Evolutionary conservation across 2,797 vertebrate species (phyloP).

Genomic region (Adrianichthys oophorus): DNA sequence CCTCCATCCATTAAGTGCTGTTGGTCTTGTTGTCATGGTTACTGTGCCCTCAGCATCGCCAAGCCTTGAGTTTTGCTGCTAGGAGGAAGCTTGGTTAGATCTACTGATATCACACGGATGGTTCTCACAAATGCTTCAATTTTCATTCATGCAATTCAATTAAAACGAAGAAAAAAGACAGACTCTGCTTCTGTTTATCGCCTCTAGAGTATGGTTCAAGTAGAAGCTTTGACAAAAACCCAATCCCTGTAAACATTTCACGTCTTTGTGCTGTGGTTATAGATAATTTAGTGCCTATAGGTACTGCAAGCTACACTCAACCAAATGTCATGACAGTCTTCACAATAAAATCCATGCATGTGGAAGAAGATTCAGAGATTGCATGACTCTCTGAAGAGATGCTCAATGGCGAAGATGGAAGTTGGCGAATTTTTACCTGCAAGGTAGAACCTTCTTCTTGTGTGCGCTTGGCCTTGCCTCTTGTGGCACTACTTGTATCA

Average conservation of each 20-base stretch:
- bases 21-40: constrained; percentile 70
- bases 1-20: constrained; percentile 55
- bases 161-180: background rate
- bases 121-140: constrained; percentile 19
- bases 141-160: constrained; percentile 41
- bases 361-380: constrained; percentile 17
- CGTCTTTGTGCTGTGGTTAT: constrained; percentile 14
- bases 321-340: constrained; percentile 41
- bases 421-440: constrained; percentile 38
- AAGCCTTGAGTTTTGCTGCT: constrained; percentile 41
- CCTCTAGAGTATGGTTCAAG: constrained; percentile 4
- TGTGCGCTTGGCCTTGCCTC: constrained; percentile 37
- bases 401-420: constrained; percentile 20
- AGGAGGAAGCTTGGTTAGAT: constrained; percentile 28
- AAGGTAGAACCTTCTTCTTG: constrained; percentile 28
- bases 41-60: constrained; percentile 54
- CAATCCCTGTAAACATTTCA: constrained; percentile 35
- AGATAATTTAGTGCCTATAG: constrained; percentile 25
- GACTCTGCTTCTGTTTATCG: background rate
- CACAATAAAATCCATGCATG: constrained; percentile 9
- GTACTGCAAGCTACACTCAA: constrained; percentile 29
- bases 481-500: constrained; percentile 28
- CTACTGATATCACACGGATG: constrained; percentile 1
- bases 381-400: constrained; percentile 16
- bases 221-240: constrained; percentile 20